These are phyloP conservation scores for Drosophila emarginata DNA, from an alignment of 2,888 invertebrate species.

Conservation along the genomic window DNA sequence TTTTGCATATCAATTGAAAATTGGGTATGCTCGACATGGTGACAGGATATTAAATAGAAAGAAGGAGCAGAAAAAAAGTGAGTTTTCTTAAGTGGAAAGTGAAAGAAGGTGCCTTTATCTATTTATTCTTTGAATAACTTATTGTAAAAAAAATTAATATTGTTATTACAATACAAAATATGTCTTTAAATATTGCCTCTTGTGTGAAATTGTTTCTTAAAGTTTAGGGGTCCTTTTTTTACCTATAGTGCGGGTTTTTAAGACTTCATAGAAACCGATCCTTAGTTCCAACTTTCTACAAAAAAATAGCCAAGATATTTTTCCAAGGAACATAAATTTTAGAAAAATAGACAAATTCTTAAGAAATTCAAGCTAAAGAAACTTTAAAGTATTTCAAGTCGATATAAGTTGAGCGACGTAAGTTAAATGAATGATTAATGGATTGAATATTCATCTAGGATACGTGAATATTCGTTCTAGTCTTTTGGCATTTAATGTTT, in stretches of 20 bases:
- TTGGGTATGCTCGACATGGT: slow-evolving; percentile 1
- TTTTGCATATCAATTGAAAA: slow-evolving; percentile 19
- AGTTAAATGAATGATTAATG: no score
- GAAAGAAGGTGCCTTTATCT: not conserved
- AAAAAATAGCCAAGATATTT: no score
- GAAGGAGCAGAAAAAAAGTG: not conserved
- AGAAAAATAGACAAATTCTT: not conserved
- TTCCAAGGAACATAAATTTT: not conserved
- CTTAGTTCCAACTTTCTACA: no score
- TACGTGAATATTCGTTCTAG: not conserved
- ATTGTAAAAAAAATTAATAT: no score
- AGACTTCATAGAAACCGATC: no score
- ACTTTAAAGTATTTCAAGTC: not conserved
- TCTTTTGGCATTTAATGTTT: not conserved
- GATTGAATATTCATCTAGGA: not conserved
- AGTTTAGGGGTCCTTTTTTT: no score
- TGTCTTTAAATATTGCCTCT: no score
- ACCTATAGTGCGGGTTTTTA: no score
- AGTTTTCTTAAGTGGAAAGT: not conserved
- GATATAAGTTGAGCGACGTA: not conserved
- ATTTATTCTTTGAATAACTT: no score
- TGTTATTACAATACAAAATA: no score
- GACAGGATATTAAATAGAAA: not conserved
- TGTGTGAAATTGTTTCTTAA: no score
- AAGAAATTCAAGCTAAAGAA: no score